phyloP scores from a whole-genome alignment of 2,888 invertebrate genomes.

The Eumacrocentrus americanus region DNA sequence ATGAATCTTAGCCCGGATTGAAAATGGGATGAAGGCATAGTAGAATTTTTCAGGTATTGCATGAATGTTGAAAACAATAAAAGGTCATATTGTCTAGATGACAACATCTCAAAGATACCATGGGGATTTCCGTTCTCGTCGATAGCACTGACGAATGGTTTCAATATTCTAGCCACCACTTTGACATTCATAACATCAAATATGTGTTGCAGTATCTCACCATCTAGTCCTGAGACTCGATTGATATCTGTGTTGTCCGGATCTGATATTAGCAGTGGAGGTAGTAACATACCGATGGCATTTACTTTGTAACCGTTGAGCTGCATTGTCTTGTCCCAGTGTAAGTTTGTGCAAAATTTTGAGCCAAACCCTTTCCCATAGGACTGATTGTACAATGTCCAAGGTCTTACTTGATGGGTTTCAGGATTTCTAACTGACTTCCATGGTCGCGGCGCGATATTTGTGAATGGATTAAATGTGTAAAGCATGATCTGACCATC shows the following conservation, averaged over 20 bases:
- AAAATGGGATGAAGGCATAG: background rate
- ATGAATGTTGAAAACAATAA: background rate
- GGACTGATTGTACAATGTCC: background rate
- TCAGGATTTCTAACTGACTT: background rate
- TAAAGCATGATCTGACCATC: no score
- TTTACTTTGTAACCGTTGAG: background rate
- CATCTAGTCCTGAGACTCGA: background rate
- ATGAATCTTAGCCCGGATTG: background rate
- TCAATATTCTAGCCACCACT: background rate
- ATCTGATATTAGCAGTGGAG: background rate
- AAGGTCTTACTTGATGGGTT: background rate
- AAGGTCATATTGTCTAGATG: background rate
- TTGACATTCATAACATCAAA: background rate
- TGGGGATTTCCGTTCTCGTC: background rate
- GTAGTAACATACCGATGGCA: background rate
- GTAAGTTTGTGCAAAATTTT: background rate
- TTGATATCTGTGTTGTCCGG: background rate
- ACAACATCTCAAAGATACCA: background rate
- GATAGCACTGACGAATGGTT: background rate
- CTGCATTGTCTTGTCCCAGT: background rate
- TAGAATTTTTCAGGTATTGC: background rate
- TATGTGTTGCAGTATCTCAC: background rate
- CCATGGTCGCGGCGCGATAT: background rate
- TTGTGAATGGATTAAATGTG: background rate
- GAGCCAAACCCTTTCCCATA: background rate